Evolutionary conservation across 2,888 invertebrate species (phyloP).

Genomic region (Polylopha cassiicola): DNA sequence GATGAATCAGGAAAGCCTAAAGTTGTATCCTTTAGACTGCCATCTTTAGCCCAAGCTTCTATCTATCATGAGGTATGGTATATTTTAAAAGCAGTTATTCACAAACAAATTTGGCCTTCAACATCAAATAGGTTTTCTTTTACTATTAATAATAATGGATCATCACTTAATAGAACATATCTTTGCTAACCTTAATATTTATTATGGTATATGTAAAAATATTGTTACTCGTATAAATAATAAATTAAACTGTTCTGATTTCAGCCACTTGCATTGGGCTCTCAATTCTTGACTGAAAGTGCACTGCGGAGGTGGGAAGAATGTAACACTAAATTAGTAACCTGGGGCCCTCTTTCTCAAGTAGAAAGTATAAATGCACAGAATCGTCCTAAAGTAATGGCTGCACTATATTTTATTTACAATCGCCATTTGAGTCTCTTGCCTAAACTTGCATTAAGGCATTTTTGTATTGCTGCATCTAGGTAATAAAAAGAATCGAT

Average conservation of each 20-base stretch:
- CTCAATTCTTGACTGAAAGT: slow-evolving; percentile 89
- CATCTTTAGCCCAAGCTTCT: slow-evolving; percentile 92
- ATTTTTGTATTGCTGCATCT: slow-evolving; percentile 88
- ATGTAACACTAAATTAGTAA: slow-evolving; percentile 90
- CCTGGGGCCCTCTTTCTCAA: slow-evolving; percentile 94
- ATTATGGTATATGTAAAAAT: too few relatives aligned
- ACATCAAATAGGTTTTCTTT: too few relatives aligned
- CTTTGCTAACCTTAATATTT: too few relatives aligned
- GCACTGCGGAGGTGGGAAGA: slow-evolving; percentile 92
- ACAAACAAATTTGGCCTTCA: too few relatives aligned
- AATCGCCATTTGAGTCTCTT: slow-evolving; percentile 90
- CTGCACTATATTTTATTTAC: slow-evolving; percentile 91
- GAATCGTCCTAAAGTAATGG: slow-evolving; percentile 92
- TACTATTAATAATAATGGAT: too few relatives aligned
- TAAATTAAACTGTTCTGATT: slow-evolving; percentile 29
- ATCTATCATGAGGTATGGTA: slow-evolving; percentile 90
- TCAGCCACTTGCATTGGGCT: slow-evolving; percentile 85
- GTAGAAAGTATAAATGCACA: slow-evolving; percentile 94
- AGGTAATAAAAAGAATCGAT: slow-evolving; percentile 81
- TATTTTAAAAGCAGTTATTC: slow-evolving; percentile 1
- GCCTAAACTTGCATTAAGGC: slow-evolving; percentile 86
- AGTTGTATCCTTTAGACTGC: slow-evolving; percentile 90
- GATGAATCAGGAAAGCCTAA: slow-evolving; percentile 91
- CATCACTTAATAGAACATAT: too few relatives aligned
- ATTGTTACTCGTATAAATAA: too few relatives aligned